phyloP scores from a whole-genome alignment of 2,888 invertebrate species.

The Morpho helenor region DNA sequence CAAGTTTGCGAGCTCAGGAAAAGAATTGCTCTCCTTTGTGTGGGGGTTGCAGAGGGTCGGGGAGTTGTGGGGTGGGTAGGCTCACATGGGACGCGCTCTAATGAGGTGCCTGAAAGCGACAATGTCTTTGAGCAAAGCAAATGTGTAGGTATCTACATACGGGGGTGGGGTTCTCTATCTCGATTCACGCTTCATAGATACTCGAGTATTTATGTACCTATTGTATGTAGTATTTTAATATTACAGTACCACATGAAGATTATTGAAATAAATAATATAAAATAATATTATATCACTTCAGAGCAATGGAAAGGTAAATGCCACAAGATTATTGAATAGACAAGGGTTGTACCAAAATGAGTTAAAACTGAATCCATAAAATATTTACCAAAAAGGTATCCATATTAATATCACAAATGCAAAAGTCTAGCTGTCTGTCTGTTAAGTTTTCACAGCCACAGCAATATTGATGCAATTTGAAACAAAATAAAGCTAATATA shows the following conservation, averaged over 20 bases:
- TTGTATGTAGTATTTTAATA: conserved; percentile 6
- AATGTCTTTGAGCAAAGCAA: conserved; percentile 79
- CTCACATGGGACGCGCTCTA: conserved; percentile 78
- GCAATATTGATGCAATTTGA: no score
- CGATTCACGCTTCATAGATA: conserved; percentile 35
- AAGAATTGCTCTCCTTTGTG: conserved; percentile 67
- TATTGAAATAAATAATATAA: no score
- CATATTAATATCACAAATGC: no score
- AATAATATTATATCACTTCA: no score
- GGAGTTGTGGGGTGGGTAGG: conserved; percentile 48
- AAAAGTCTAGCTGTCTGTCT: no score
- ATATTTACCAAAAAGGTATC: no score
- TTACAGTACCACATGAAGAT: background rate
- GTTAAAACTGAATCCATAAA: no score
- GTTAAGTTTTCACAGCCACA: no score
- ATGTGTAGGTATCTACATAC: conserved; percentile 74
- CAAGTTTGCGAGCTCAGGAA: conserved; percentile 72
- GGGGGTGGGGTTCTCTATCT: conserved; percentile 61
- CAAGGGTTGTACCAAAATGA: no score
- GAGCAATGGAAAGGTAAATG: no score
- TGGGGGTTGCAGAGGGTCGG: conserved; percentile 36
- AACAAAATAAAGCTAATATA: no score
- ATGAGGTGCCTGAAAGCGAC: conserved; percentile 80
- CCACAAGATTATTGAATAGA: no score
- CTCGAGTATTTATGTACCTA: conserved; percentile 21